Base-by-base conservation (phyloP, 2,888 invertebrate genomes). In the Drosophila neotestacea region DNA sequence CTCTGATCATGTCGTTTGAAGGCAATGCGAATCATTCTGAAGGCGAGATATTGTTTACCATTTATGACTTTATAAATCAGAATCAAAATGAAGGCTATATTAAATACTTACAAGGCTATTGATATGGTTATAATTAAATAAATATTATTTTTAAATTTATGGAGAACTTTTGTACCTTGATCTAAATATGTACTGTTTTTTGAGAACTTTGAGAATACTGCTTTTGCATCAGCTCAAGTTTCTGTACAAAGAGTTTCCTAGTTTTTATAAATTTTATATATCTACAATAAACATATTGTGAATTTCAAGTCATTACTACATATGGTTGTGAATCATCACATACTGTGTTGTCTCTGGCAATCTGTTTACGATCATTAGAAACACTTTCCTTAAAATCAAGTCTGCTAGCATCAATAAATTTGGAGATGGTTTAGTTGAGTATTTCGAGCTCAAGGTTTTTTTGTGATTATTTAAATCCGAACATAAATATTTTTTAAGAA, bases 31-130 rank as follows among this genome's bases (percentile, higher is more conserved):
- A 41, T 22, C 36, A 27, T 13, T 46, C 28, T 13, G 54, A 42
- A 42, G 54, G 54, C 54, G 42, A 34, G n/a, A 34, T 47, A 47
- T 58, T 56, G 38, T 58, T 58, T 58, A 46, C 46, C 46, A 46
- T 47, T 28, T 16, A 34, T 34, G 32, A 34, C n/a, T 27, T 34
- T 36, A 56, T 44, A 44, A 34, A 55, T 16, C 48, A 34, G 16
- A 46, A 58, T 47, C 46, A 2, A 11, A 27, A 4, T 46, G 6
- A 28, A 58, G 47, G 41, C 22, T 34, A 32, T 9, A 22, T 55
- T 34, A 16, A 46, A 38, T 44, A 16, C 7, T 28, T 10, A 13
- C 44, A 56, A 46, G 56, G 56, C 0, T 28, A 1, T 44, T 44
- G 13, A 27, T 56, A 36, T 27, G 36, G 36, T 36, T 46, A 36